Evolutionary conservation across 1,140 invertebrate genomes (phyloP).

Genomic region (Drosophila arizonae): DNA sequence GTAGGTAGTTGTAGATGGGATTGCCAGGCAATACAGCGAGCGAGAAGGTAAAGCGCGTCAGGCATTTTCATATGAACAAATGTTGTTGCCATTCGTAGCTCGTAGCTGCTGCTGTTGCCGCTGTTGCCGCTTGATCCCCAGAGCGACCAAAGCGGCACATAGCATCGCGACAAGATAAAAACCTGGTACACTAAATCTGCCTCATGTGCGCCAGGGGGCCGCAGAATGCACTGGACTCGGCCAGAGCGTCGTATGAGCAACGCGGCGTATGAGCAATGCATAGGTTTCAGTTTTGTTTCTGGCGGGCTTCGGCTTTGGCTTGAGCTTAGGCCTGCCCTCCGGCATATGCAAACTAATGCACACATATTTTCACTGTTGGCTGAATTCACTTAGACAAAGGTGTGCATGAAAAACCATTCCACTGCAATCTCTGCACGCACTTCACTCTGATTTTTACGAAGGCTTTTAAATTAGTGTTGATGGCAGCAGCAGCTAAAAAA

Average conservation of each 20-base stretch:
- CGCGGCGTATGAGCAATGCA: conserved; percentile 9
- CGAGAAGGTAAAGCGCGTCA: conserved; percentile 20
- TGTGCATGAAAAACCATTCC: conserved; percentile 16
- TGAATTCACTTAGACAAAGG: conserved; percentile 67
- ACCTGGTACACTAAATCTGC: conserved; percentile 70
- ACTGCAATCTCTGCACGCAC: conserved; percentile 49
- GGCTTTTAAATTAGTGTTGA: conserved; percentile 58
- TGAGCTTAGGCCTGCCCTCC: not conserved
- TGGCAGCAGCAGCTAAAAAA: conserved; percentile 12
- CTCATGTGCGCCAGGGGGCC: conserved; percentile 66
- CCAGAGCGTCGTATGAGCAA: conserved; percentile 71
- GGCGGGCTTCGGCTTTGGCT: conserved; percentile 5
- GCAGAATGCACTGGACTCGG: conserved; percentile 19
- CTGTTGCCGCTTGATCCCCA: conserved; percentile 56
- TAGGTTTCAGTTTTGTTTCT: conserved; percentile 45
- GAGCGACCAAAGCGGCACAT: conserved; percentile 37
- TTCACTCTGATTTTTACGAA: conserved; percentile 44
- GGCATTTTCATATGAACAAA: conserved; percentile 68
- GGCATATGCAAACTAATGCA: conserved; percentile 70
- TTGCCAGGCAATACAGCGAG: conserved; percentile 68
- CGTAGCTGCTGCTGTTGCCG: conserved; percentile 9
- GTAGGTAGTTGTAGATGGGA: conserved; percentile 53
- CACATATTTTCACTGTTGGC: conserved; percentile 56
- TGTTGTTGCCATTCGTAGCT: conserved; percentile 49
- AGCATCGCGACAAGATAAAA: conserved; percentile 73